Conservation (phyloP, 23 tunicate species). For the Oikopleura vanhoeffeni region DNA sequence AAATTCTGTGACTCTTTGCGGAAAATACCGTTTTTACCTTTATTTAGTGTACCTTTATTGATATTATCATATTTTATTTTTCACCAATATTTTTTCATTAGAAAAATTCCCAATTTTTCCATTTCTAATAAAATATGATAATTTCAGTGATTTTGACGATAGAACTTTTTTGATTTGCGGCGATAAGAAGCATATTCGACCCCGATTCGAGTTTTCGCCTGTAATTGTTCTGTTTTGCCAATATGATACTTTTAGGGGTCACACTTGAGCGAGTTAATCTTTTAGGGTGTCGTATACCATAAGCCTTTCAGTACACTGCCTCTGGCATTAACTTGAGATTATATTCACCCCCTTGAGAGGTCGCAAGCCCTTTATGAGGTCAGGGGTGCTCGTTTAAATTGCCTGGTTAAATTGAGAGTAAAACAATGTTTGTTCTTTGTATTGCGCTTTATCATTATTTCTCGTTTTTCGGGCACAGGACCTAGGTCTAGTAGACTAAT, state of each 20-base stretch:
- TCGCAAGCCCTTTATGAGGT: too few species aligned
- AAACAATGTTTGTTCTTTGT: too few species aligned
- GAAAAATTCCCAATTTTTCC: too few species aligned
- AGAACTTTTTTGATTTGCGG: neutral
- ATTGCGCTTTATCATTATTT: too few species aligned
- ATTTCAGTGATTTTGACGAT: neutral
- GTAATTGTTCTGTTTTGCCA: neutral
- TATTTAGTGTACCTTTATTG: neutral
- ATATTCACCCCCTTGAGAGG: too few species aligned
- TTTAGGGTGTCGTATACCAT: neutral
- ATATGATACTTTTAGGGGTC: neutral
- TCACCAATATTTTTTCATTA: neutral
- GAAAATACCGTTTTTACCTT: neutral
- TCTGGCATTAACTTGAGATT: neutral
- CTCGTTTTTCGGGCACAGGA: too few species aligned
- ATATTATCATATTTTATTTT: neutral
- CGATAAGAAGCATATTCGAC: neutral
- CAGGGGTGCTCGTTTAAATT: too few species aligned
- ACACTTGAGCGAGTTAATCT: neutral
- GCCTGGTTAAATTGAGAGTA: too few species aligned
- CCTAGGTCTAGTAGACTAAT: too few species aligned
- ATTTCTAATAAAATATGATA: neutral
- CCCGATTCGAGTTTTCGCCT: neutral
- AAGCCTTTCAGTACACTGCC: slow-evolving; percentile 1
- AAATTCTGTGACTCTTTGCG: neutral